Conservation (phyloP, 2,113 vertebrate species). For the Smithornis capensis region DNA sequence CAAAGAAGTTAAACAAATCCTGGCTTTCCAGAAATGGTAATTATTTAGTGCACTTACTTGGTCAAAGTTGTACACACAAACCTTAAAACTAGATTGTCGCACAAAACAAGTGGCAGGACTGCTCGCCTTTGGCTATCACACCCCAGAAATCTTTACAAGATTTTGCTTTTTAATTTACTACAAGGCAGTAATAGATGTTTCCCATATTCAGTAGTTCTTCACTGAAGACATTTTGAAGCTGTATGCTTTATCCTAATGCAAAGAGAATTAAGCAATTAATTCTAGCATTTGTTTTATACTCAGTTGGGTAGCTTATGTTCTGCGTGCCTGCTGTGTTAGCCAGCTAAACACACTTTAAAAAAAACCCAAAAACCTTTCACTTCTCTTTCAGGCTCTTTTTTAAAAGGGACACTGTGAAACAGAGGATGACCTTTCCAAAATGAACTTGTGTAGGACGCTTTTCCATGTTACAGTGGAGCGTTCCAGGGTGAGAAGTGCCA, state of each 20-base stretch:
- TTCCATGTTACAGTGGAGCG: accelerated
- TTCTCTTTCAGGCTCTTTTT: not conserved
- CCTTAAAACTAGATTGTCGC: not conserved
- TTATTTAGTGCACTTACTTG: not conserved
- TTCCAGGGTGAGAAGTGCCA: accelerated
- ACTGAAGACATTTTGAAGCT: constrained; percentile 1
- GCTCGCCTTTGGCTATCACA: not conserved
- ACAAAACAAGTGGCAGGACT: not conserved
- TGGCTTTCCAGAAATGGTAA: not conserved
- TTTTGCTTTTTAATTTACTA: constrained; percentile 34
- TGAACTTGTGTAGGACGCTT: not conserved
- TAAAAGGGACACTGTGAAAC: not conserved
- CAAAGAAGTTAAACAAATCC: not conserved
- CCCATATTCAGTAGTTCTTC: constrained; percentile 32
- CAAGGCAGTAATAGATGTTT: not conserved
- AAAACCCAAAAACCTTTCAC: not conserved
- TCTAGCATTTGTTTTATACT: constrained; percentile 8
- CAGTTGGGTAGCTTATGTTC: not conserved
- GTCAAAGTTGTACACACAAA: not conserved
- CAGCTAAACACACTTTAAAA: not conserved
- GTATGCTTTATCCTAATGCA: constrained; percentile 10
- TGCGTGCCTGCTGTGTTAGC: not conserved
- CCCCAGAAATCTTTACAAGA: not conserved
- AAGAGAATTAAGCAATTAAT: constrained; percentile 59
- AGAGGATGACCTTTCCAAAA: not conserved